Base-by-base conservation (phyloP, 2,113 vertebrate genomes). In the Macquaria ambigua region DNA sequence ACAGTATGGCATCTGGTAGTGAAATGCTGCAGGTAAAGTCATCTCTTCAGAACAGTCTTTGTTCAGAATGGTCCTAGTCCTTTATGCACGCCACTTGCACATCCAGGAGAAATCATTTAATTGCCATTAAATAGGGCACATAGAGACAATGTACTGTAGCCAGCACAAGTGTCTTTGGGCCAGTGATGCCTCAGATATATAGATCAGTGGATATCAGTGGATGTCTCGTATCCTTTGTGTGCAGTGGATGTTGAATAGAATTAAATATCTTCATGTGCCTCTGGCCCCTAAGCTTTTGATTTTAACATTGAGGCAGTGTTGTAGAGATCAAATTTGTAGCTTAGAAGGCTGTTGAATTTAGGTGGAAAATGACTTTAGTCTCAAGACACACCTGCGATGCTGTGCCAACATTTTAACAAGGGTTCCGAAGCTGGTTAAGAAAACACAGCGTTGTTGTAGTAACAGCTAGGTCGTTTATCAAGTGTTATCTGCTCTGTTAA, bases 391-490 rank as follows among this genome's bases (percentile, higher is more conserved):
- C 48, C 56, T 28, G 58, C 74, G 63, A 41, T 71, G 75, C 86
- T 79, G 67, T 43, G 50, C 31, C 58, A 62, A 74, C 82, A 74
- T 86, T 90, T 91, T 76, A 90, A 93, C 20, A 79, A 72, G 69
- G 67, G 31, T 50, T 67, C 39, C 12, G 61, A 31, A 34, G 66
- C 68, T n/a, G 66, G 53, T 82, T 74, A 89, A 81, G 66, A 76
- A 84, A 86, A 71, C 59, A 55, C 50, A 58, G 25, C 15, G 63
- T 62, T 62, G 62, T 61, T 64, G 61, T 59, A 11, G 68, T 8
- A 80, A 55, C 82, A 68, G 67, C 66, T 39, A 5, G 70, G 83
- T 77, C 74, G 74, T 91, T 91, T 68, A 90, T 91, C 82, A 82
- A 73, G 43, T 21, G 71, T 74, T 89, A 82, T 90, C 74, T 85